phyloP scores from a whole-genome alignment of 2,113 vertebrate genomes.

The Chaetodon trifascialis region DNA sequence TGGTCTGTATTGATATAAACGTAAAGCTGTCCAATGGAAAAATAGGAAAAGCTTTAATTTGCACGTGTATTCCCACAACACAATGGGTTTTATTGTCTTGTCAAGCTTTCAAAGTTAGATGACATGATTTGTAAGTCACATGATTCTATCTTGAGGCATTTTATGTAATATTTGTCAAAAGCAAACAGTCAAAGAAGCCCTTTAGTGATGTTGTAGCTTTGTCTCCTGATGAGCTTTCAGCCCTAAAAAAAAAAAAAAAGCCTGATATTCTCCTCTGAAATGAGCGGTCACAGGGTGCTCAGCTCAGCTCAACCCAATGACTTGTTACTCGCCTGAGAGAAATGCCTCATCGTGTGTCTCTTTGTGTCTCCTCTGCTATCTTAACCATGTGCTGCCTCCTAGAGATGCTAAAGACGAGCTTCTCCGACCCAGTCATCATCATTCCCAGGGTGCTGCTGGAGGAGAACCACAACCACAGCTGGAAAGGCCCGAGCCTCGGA shows the following conservation, averaged over 20 bases:
- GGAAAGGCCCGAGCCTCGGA: slow-evolving; percentile 77
- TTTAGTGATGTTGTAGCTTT: not conserved
- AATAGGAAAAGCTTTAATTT: not conserved
- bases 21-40: slow-evolving; percentile 10
- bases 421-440: slow-evolving; percentile 85
- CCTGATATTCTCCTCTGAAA: slow-evolving; percentile 38
- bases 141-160: not conserved
- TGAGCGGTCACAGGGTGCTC: slow-evolving; percentile 79
- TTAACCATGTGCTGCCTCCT: slow-evolving; percentile 81
- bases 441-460: slow-evolving; percentile 86
- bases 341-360: slow-evolving; percentile 76
- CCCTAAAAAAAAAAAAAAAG: not conserved
- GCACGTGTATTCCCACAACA: not conserved
- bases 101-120: not conserved
- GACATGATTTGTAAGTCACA: not conserved
- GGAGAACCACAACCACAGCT: slow-evolving; percentile 80
- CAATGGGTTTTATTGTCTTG: not conserved
- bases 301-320: slow-evolving; percentile 26
- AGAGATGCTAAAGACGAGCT: slow-evolving; percentile 83
- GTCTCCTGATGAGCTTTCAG: not conserved
- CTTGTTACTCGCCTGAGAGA: slow-evolving; percentile 47
- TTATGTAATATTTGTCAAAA: not conserved
- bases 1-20: slow-evolving; percentile 26
- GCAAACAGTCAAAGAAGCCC: not conserved
- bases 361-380: slow-evolving; percentile 72